Conservation (phyloP, 35 echinoderm and acorn worm species). For the Nesometra sesokonis region DNA sequence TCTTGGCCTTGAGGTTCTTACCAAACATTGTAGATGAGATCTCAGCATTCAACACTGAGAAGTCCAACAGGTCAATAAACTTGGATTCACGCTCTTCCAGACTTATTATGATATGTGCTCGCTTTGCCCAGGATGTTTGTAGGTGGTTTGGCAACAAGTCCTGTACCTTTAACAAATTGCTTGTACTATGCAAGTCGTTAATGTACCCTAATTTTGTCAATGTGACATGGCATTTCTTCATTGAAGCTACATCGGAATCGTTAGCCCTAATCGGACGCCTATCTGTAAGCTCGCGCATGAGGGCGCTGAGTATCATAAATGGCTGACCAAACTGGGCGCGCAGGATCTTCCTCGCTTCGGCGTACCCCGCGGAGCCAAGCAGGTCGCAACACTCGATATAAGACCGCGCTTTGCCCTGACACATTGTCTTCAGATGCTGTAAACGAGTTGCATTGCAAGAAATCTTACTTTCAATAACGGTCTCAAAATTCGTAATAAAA, state of each 20-base stretch:
- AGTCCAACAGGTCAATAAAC: constrained; percentile 2
- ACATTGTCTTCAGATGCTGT: constrained; percentile 4
- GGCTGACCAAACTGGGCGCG: constrained; percentile 34
- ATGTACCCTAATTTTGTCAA: constrained; percentile 21
- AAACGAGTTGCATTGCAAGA: neutral
- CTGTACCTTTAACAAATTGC: constrained; percentile 20
- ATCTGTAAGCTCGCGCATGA: constrained; percentile 28
- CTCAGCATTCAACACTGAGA: too few relatives aligned
- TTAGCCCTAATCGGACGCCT: constrained; percentile 9
- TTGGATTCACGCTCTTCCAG: neutral
- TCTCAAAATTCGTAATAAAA: constrained; percentile 17
- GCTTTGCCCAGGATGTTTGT: constrained; percentile 32
- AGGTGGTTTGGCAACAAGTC: constrained; percentile 13
- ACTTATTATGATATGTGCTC: constrained; percentile 19
- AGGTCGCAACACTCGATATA: constrained; percentile 33
- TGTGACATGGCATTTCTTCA: constrained; percentile 40
- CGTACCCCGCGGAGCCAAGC: constrained; percentile 22
- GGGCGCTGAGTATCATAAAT: constrained; percentile 32
- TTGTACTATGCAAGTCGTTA: constrained; percentile 21
- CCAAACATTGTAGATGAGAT: too few relatives aligned
- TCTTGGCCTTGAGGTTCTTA: too few relatives aligned
- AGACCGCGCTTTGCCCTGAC: constrained; percentile 33
- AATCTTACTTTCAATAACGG: constrained; percentile 5
- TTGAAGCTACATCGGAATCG: constrained; percentile 23
- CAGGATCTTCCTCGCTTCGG: constrained; percentile 18